Conservation (phyloP, 2,113 vertebrate species). For the Nerophis ophidion region DNA sequence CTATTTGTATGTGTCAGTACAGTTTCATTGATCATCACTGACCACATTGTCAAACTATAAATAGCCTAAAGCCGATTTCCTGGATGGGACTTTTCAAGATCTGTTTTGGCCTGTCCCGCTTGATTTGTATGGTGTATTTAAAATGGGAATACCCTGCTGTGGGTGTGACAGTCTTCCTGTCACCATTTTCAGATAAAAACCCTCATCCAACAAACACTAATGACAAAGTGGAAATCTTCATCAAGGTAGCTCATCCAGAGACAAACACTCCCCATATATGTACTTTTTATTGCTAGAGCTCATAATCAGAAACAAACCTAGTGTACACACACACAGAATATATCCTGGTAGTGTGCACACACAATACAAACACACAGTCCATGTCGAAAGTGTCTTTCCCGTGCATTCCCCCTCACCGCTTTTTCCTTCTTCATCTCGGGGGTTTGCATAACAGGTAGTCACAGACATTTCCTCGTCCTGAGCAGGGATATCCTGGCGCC, state of each 20-base stretch:
- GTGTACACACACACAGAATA: constrained; percentile 25
- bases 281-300: constrained; percentile 27
- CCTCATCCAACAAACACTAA: constrained; percentile 6
- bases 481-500: constrained; percentile 99
- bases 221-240: constrained; percentile 33
- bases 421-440: constrained; percentile 63
- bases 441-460: constrained; percentile 99
- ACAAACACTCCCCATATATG: constrained; percentile 34
- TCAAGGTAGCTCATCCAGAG: constrained; percentile 51
- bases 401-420: constrained; percentile 53
- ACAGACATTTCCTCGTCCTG: constrained; percentile 99
- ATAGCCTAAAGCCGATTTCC: background rate
- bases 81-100: background rate
- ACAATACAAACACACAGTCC: constrained; percentile 49
- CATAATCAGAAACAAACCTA: constrained; percentile 21
- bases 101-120: constrained; percentile 8
- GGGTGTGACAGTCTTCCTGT: constrained; percentile 13
- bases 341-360: constrained; percentile 33
- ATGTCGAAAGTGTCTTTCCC: constrained; percentile 63
- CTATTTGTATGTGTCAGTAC: constrained; percentile 1
- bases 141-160: constrained; percentile 24
- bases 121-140: constrained; percentile 22
- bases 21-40: background rate
- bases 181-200: constrained; percentile 40
- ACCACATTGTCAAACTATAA: constrained; percentile 5